Evolutionary conservation across 2,113 vertebrate genomes (phyloP).

Genomic region (Lamprologus sp.): DNA sequence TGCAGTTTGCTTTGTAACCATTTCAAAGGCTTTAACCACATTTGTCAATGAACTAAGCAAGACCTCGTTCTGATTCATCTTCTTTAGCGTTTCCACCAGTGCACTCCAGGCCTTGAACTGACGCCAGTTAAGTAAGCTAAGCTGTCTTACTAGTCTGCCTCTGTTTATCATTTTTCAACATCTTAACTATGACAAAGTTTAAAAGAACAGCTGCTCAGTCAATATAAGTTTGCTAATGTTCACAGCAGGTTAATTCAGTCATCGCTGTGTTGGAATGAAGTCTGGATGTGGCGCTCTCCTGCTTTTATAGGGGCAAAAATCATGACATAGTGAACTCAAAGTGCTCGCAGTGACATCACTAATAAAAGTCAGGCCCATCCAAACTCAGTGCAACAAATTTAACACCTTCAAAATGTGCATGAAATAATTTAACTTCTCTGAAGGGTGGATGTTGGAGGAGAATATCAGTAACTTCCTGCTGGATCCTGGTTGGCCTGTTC

Average conservation of each 20-base stretch:
- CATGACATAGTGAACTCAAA: accelerated
- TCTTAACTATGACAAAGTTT: not conserved
- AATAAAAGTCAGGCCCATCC: accelerated
- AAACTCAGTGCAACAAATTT: not conserved
- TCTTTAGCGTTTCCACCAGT: not conserved
- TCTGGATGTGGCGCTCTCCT: accelerated
- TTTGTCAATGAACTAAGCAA: accelerated
- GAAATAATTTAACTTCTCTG: not conserved
- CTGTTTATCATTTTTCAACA: not conserved
- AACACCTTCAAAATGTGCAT: accelerated
- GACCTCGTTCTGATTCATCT: not conserved
- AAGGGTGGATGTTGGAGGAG: not conserved
- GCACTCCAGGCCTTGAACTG: not conserved
- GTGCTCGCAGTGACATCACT: not conserved
- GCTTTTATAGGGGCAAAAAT: not conserved
- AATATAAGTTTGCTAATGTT: not conserved
- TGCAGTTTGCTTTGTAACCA: not conserved
- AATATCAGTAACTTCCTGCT: not conserved
- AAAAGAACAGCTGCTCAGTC: not conserved
- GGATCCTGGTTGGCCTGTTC: accelerated
- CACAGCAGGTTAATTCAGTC: no score
- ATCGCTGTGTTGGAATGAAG: accelerated
- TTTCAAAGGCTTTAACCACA: not conserved
- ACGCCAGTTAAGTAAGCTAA: not conserved
- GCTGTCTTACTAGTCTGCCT: not conserved